Conservation (phyloP, 2,888 invertebrate species). For the Rhingia rostrata region DNA sequence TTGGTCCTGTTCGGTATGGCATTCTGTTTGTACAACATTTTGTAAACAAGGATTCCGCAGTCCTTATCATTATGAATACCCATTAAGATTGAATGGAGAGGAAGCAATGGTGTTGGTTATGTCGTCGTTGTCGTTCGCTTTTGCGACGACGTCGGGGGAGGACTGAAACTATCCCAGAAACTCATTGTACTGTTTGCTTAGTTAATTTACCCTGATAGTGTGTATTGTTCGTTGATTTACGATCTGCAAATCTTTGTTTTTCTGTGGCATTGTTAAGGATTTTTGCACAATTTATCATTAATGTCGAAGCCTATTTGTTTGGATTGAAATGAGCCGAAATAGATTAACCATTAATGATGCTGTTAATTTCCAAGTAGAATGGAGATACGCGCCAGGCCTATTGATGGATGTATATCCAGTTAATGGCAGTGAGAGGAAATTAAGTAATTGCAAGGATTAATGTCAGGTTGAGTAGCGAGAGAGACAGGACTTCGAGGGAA, state of each 20-base stretch:
- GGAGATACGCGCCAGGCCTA: background rate
- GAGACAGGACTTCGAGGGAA: too few species aligned
- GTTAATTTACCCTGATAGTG: constrained; percentile 65
- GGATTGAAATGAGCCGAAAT: constrained; percentile 46
- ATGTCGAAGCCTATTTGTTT: constrained; percentile 52
- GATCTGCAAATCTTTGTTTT: constrained; percentile 64
- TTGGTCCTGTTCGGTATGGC: background rate
- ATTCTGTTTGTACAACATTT: constrained; percentile 36
- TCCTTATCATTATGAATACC: constrained; percentile 73
- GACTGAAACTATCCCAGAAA: constrained; percentile 37
- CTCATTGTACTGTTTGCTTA: constrained; percentile 68
- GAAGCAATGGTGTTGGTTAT: constrained; percentile 11
- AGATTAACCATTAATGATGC: constrained; percentile 59
- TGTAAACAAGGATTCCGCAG: constrained; percentile 55
- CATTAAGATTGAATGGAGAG: constrained; percentile 67
- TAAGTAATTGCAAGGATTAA: too few species aligned
- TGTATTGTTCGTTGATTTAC: constrained; percentile 67
- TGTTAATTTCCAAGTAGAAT: constrained; percentile 28
- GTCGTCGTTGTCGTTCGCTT: background rate
- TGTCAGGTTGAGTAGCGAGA: too few species aligned
- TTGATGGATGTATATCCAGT: background rate
- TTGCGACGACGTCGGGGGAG: too few species aligned
- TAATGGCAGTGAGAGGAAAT: too few species aligned
- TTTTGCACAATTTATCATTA: constrained; percentile 62
- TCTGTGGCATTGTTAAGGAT: constrained; percentile 33